Evolutionary conservation across 1,140 invertebrate species (phyloP), one percentile per base, ranked within the genome.

Genomic region (Drosophila tropicalis): DNA sequence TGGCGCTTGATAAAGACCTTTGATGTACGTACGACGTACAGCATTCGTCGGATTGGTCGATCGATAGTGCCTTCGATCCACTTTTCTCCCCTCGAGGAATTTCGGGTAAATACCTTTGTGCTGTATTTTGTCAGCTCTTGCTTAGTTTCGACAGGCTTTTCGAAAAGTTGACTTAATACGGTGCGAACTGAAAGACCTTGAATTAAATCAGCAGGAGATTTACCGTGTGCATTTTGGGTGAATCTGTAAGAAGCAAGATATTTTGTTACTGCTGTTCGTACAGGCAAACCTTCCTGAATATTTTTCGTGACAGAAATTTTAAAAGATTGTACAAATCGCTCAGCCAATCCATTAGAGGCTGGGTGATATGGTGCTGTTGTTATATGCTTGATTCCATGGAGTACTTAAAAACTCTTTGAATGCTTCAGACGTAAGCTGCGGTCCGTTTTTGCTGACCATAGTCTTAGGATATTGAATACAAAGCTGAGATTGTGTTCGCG

Each of bases 361-460:
- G 47, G 62, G 32, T 56, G 47, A 55, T 56, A 56, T n/a, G 62
- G 62, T n/a, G 47, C 47, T 19, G 62, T 55, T 19, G 44, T 65
- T 10, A 65, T 34, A 44, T 65, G 25, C n/a, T 40, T 51, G 5
- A 65, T 65, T 12, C 63, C 63, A 56, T 56, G 15, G 12, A 36
- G 40, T 12, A 29, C n/a, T 34, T 10, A 19, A 44, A 7, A 72
- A 76, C 17, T 67, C 32, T 34, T 34, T 34, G 32, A 9, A 34
- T 7, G 32, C 32, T 34, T 44, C 44, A 40, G 72, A 40, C 2
- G 62, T 67, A 39, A 85, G 85, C 57, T 79, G 70, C 9, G 69
- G 67, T 17, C 80, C 79, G 39, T 83, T 81, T n/a, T n/a, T n/a
- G n/a, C n/a, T n/a, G n/a, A n/a, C n/a, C n/a, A n/a, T n/a, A n/a